A percentile compares a stretch with the other conserved stretches of the same genome.
phyloP scores from a whole-genome alignment of 1,140 invertebrate species.

The Trissolcus basalis region DNA sequence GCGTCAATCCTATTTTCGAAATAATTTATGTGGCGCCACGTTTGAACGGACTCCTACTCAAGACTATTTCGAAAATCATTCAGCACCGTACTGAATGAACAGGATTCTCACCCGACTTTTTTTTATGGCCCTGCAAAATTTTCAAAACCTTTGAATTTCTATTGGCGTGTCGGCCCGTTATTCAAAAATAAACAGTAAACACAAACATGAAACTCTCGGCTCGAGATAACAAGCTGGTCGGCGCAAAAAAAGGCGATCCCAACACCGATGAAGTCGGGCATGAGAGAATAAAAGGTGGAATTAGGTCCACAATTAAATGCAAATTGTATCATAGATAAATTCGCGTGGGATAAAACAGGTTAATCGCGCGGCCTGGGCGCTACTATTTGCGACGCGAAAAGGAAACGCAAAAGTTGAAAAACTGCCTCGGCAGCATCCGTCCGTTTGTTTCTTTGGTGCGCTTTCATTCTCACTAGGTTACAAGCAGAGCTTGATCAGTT shows the following conservation, averaged over 20 bases:
- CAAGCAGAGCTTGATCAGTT: no score
- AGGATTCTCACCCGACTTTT: conserved; percentile 11
- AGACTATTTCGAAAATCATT: conserved; percentile 36
- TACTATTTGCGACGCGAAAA: not conserved
- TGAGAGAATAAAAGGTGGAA: not conserved
- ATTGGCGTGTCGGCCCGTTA: not conserved
- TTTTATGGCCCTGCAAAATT: conserved; percentile 36
- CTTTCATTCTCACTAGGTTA: not conserved
- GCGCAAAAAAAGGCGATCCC: not conserved
- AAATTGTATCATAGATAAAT: not conserved
- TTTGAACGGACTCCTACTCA: conserved; percentile 30
- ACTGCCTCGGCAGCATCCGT: not conserved
- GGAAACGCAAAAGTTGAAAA: not conserved
- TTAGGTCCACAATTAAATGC: not conserved
- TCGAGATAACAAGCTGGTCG: no score
- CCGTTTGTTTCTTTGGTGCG: not conserved
- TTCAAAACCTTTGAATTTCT: conserved; percentile 16
- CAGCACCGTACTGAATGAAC: conserved; percentile 22
- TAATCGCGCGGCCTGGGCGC: not conserved
- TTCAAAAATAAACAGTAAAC: not conserved
- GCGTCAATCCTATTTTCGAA: conserved; percentile 37
- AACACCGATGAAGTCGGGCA: not conserved
- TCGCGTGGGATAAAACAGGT: not conserved
- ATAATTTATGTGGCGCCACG: conserved; percentile 47
- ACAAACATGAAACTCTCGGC: not conserved